A percentile compares a stretch with the other conserved stretches of the same genome.
phyloP scores from a whole-genome alignment of 2,797 vertebrate species.

The Bufotes viridis region DNA sequence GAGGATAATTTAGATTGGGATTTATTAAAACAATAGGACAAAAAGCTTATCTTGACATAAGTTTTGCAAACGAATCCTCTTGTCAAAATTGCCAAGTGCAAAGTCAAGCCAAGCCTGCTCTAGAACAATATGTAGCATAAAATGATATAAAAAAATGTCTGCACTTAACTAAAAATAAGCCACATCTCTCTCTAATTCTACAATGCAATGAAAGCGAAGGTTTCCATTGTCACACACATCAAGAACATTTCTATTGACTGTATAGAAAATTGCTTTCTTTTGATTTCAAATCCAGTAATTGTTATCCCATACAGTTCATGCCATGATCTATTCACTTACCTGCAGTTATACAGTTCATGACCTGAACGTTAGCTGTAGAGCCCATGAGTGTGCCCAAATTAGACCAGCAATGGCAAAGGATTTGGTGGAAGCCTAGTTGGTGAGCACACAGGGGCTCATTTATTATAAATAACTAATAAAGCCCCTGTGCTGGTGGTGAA shows the following conservation, averaged over 20 bases:
- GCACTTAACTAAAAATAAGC: constrained; percentile 1
- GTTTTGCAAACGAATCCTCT: not conserved
- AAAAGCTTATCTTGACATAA: not conserved
- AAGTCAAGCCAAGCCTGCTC: not conserved
- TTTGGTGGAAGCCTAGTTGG: no score
- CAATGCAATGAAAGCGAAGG: not conserved
- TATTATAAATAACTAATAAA: no score
- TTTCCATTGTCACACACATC: not conserved
- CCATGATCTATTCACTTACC: not conserved
- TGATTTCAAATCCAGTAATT: constrained; percentile 2
- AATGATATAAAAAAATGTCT: not conserved
- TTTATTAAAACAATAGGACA: not conserved
- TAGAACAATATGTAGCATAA: not conserved
- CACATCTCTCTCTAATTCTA: not conserved
- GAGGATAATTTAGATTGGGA: no score
- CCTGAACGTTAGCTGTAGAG: not conserved
- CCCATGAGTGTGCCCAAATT: not conserved
- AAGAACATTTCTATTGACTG: constrained; percentile 15
- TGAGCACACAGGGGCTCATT: no score
- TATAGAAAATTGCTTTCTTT: constrained; percentile 9
- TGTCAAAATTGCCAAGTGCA: not conserved
- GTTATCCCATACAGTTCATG: not conserved
- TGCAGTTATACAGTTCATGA: not conserved
- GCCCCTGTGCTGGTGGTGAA: no score
- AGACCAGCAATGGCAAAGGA: no score